Evolutionary conservation across 2,113 vertebrate species (phyloP), one percentile per base, ranked within the genome.

Genomic region (Mormyrus lacerda): DNA sequence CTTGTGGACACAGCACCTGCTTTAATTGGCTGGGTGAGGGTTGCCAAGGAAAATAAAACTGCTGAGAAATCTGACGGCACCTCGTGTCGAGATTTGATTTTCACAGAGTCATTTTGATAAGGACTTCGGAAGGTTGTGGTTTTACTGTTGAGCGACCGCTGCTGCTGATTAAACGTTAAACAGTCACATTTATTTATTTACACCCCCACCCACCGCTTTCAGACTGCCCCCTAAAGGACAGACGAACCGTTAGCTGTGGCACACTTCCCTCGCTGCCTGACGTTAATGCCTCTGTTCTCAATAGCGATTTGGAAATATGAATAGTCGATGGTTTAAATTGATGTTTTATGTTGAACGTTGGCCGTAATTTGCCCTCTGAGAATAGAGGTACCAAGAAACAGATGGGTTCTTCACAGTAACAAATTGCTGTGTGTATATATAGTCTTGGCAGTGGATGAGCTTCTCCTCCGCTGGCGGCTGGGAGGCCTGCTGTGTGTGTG

Each of bases 241-340:
- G 95, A 95, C 96, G 94, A 94, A 95, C 96, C 95, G 96, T 96
- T 96, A 96, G 96, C 96, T 95, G 96, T 96, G 96, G 95, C 95
- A 95, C 95, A 96, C 95, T 96, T 94, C 95, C 95, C 95, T 96
- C 96, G 47, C 95, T 93, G 87, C 82, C 93, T 96, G 96, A 96
- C 96, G 96, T 96, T 96, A 96, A 96, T 96, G 96, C 96, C 96
- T 95, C 96, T 94, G 95, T 96, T 96, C 97, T 96, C 96, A 96
- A 97, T 97, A 96, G 95, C 95, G 96, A 97, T 97, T 97, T 97
- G 95, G 95, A 97, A 96, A 97, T 96, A 96, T 97, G 96, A 97
- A 96, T 97, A 97, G 96, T 96, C 96, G 96, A 97, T 97, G 96
- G 96, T 96, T 96, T 96, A 96, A 97, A 97, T 97, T 96, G 96